Evolutionary conservation across 1,140 invertebrate species (phyloP).

Genomic region (Frieseomelitta varia): DNA sequence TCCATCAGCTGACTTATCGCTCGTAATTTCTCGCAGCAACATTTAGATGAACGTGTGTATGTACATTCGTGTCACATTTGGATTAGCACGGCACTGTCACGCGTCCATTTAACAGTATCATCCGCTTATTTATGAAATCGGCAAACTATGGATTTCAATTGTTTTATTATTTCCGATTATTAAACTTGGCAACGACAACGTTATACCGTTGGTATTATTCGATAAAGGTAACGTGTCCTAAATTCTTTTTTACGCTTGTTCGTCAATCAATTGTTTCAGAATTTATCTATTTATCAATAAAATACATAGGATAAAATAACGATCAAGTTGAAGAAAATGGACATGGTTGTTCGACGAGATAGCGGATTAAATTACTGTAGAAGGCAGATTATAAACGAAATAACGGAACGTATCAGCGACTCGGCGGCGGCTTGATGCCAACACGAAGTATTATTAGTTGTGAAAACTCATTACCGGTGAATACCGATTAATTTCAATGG

Average conservation of each 20-base stretch:
- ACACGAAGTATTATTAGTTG: constrained; percentile 48
- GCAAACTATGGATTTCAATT: no score
- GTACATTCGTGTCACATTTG: neutral
- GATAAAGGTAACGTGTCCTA: no score
- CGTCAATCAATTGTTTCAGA: no score
- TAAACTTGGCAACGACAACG: no score
- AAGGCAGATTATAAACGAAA: neutral
- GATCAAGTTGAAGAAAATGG: neutral
- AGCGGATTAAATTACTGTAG: constrained; percentile 7
- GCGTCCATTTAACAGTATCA: no score
- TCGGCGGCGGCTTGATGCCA: neutral
- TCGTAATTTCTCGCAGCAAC: neutral
- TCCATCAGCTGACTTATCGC: constrained; percentile 8
- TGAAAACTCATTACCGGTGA: constrained; percentile 53
- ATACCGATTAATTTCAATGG: constrained; percentile 49
- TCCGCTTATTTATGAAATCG: no score
- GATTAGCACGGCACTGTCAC: neutral
- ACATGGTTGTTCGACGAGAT: neutral
- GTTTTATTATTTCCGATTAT: no score
- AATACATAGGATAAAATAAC: no score
- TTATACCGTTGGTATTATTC: no score
- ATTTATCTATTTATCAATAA: neutral
- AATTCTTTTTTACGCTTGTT: no score
- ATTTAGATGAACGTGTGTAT: neutral
- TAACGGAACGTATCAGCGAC: neutral